Base-by-base conservation (phyloP, 2,797 vertebrate genomes). In the Catostomus latipinnis region DNA sequence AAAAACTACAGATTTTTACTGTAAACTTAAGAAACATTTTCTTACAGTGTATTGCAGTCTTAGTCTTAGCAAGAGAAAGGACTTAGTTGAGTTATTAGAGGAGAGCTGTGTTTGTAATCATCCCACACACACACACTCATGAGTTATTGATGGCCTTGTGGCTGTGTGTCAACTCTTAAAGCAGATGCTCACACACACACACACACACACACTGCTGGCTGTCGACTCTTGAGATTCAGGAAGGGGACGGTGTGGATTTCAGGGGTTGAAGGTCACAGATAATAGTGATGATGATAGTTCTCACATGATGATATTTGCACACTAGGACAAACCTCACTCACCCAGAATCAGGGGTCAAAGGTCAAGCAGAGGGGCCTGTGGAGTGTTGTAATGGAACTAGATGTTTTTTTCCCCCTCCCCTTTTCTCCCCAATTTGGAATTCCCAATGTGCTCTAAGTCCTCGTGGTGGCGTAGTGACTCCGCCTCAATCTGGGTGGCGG, bases 201-300 rank as follows among this genome's bases (percentile, higher is more conserved):
- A 74, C 56, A 71, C 16, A 18, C 16, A 18, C 16, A 18, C 16
- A 49, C 45, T 73, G 71, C 75, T 22, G 22, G 22, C 22, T 72
- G 63, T 22, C 22, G 22, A 63, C 80, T 52, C 74, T 22, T 43
- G 80, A 14, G 76, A 10, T 61, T 66, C 74, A 77, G 81, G 81
- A 85, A 80, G 69, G 81, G 71, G 83, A 85, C 79, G 71, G 66
- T 76, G 72, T 80, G 62, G 71, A 81, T 82, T 77, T 73, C 71
- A 63, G 71, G 48, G 78, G 84, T 76, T 50, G 57, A 77, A 71
- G 84, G 84, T 81, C 72, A 74, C 18, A 76, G 74, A 76, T 78
- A 77, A 85, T 77, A 70, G 5, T 62, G 48, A 65, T 81, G 48
- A 65, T 60, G 22, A 22, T 22, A 22, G 22, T 22, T 1, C 22